phyloP scores from a whole-genome alignment of 2,797 vertebrate species.

The Natrix natrix region DNA sequence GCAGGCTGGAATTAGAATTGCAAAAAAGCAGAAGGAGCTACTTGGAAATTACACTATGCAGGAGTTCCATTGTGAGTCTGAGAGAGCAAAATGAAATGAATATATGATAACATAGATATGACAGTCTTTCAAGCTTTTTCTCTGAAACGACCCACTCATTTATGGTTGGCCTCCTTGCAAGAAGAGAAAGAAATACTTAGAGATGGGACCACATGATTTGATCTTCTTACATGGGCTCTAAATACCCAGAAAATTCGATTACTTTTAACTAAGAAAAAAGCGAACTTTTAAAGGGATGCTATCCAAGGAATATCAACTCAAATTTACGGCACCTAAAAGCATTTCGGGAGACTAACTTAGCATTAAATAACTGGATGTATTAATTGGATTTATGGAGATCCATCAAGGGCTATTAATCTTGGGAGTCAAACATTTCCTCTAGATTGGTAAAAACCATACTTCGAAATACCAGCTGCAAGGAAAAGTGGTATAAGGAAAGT shows the following conservation, averaged over 20 bases:
- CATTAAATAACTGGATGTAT: background rate
- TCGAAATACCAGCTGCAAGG: background rate
- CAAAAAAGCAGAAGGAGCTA: slow-evolving; percentile 70
- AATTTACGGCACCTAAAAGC: background rate
- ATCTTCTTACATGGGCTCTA: slow-evolving; percentile 26
- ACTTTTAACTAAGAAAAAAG: background rate
- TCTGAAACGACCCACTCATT: slow-evolving; percentile 28
- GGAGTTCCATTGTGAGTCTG: slow-evolving; percentile 62
- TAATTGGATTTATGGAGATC: background rate
- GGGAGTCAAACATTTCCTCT: background rate
- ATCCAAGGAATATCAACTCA: background rate
- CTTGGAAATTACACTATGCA: slow-evolving; percentile 74
- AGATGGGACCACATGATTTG: slow-evolving; percentile 26
- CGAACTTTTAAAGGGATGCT: slow-evolving; percentile 11
- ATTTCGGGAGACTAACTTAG: background rate
- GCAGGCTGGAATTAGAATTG: slow-evolving; percentile 80
- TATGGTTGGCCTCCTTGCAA: slow-evolving; percentile 5
- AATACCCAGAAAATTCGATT: slow-evolving; percentile 32
- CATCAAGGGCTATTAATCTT: background rate
- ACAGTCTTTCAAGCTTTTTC: slow-evolving; percentile 8
- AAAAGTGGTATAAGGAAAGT: background rate
- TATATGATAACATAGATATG: slow-evolving; percentile 63
- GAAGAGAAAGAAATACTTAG: slow-evolving; percentile 31
- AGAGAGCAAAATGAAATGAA: slow-evolving; percentile 70
- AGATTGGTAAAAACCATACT: background rate